Evolutionary conservation across 2,888 invertebrate species (phyloP), one percentile per base, ranked within the genome.

Genomic region (Vesta saturnalis): DNA sequence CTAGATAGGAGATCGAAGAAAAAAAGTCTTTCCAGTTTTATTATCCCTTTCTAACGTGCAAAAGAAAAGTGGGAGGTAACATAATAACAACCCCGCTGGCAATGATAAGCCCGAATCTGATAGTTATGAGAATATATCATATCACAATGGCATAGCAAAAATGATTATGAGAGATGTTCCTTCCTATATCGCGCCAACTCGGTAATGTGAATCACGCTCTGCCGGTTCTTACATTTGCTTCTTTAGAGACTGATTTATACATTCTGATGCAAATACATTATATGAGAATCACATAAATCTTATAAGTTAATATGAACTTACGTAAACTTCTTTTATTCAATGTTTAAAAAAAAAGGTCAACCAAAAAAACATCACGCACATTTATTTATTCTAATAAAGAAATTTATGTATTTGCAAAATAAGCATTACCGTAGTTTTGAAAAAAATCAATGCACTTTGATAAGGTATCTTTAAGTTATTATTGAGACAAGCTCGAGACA

Each of bases 91-190:
- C 72, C 73, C 73, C 64, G 72, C 73, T 71, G 73, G 73, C 73
- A 73, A 73, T 74, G 75, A 75, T 76, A 76, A 75, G 74, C 69
- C 71, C 57, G 71, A 66, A 76, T 76, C 74, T 70, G 74, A 74
- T 76, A 74, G 70, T 64, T 46, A 61, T 60, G 70, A 67, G 67
- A 72, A 82, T 83, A 83, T 82, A 83, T 83, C 83, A 83, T 79
- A 82, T 81, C 81, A 83, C 83, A 83, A 83, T 82, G 81, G 81
- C 82, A 79, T 79, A 79, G 81, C 83, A 82, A 83, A 83, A 83
- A 83, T 83, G 83, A 83, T 83, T 83, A 83, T 82, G 80, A 78
- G 82, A 80, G 81, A 82, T 81, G 83, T 83, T 83, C 83, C 82
- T 83, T 83, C 83, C 83, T 82, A 80, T 80, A 81, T 79, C 78